Percentiles rank a stretch among this genome's conserved stretches.
These are phyloP conservation scores for Brienomyrus brachyistius DNA, from an alignment of 2,113 vertebrate genomes.

Conservation along the genomic window DNA sequence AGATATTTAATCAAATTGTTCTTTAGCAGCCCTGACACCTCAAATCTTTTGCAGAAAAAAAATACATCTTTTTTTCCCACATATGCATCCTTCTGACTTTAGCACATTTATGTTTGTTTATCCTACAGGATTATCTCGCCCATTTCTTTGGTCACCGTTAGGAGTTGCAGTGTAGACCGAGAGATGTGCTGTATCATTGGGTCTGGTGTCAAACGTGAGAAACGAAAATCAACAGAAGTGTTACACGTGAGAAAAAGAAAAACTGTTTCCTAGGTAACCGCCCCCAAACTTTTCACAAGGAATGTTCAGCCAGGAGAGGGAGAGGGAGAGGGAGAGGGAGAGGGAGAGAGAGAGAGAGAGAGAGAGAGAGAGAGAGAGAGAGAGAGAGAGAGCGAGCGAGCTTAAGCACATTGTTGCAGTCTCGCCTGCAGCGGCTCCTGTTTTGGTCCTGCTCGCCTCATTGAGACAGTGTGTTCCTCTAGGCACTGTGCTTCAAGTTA, in stretches of 20 bases:
- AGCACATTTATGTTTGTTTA: not conserved
- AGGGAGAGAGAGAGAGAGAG: not conserved
- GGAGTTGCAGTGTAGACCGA: not conserved
- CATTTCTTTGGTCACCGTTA: not conserved
- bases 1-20: not conserved
- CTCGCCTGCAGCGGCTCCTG: not conserved
- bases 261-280: not conserved
- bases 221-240: not conserved
- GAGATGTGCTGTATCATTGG: not conserved
- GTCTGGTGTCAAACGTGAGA: not conserved
- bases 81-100: not conserved
- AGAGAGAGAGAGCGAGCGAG: not conserved
- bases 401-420: not conserved
- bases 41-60: not conserved
- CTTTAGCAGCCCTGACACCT: not conserved
- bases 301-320: not conserved
- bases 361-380: not conserved
- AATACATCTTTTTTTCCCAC: not conserved
- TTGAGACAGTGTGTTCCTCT: not conserved
- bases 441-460: not conserved
- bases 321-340: not conserved
- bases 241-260: not conserved
- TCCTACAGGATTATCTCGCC: not conserved
- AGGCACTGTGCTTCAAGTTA: not conserved
- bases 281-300: conserved; percentile 6